A percentile compares a stretch with the other conserved stretches of the same genome.
phyloP scores from a whole-genome alignment of 2,797 vertebrate species.

The Myripristis murdjan region DNA sequence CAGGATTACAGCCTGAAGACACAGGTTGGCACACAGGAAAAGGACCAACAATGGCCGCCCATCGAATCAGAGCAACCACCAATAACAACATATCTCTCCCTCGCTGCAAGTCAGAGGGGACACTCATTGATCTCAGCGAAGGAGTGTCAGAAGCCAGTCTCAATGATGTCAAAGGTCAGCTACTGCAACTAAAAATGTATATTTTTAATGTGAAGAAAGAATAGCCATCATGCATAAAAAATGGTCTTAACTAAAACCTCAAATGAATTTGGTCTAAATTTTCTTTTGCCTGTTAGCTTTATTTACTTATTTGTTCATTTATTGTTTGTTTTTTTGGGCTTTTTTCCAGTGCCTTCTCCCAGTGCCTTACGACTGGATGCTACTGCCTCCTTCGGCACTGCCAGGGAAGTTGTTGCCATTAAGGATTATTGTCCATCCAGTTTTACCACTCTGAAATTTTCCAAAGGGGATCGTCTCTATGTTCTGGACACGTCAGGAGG shows the following conservation, averaged over 20 bases:
- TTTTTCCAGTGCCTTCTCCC: constrained; percentile 91
- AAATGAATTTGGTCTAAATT: background rate
- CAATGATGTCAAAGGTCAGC: constrained; percentile 93
- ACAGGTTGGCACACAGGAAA: constrained; percentile 27
- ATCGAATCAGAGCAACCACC: constrained; percentile 93
- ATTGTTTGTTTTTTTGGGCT: no score
- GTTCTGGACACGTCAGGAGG: constrained; percentile 94
- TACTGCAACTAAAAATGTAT: constrained; percentile 1
- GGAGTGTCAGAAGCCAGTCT: constrained; percentile 90
- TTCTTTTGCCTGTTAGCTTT: background rate
- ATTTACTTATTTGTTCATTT: no score
- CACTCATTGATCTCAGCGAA: constrained; percentile 93
- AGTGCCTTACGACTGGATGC: constrained; percentile 93
- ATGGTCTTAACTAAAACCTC: background rate
- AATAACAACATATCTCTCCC: constrained; percentile 89
- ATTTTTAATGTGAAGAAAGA: background rate
- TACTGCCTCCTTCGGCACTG: constrained; percentile 89
- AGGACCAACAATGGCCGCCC: constrained; percentile 90
- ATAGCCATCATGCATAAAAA: background rate
- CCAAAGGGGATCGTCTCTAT: constrained; percentile 95
- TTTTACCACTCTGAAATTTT: constrained; percentile 97
- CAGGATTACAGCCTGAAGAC: constrained; percentile 32
- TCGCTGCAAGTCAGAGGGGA: constrained; percentile 96
- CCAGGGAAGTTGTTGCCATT: constrained; percentile 94
- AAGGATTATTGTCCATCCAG: constrained; percentile 97